Conservation (phyloP, 2,888 invertebrate species). For the Penaeus monodon region DNA sequence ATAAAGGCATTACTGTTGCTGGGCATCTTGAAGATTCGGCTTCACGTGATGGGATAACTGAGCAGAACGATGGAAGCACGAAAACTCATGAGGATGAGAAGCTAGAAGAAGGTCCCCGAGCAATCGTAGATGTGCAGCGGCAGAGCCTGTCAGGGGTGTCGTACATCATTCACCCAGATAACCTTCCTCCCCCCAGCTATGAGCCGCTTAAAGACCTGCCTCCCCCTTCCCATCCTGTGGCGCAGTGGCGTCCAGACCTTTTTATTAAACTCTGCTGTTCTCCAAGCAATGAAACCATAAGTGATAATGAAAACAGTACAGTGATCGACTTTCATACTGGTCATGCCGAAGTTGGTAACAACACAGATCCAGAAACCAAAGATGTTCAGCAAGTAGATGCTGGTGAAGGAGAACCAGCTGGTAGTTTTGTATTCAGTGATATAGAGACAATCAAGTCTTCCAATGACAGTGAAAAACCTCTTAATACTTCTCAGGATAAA, state of each 20-base stretch:
- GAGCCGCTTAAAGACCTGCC: slow-evolving; percentile 39
- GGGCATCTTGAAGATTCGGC: neutral
- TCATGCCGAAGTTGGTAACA: too few species aligned
- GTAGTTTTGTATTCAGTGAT: too few species aligned
- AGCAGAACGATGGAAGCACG: too few species aligned
- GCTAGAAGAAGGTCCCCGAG: slow-evolving; percentile 34
- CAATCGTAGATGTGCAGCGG: slow-evolving; percentile 48
- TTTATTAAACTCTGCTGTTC: slow-evolving; percentile 54
- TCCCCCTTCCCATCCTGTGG: slow-evolving; percentile 34
- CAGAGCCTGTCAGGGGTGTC: slow-evolving; percentile 46
- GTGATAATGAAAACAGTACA: too few species aligned
- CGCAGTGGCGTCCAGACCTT: slow-evolving; percentile 45
- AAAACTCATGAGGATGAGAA: neutral
- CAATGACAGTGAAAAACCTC: too few species aligned
- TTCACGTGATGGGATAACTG: neutral
- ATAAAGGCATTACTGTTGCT: too few species aligned
- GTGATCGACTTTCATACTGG: too few species aligned
- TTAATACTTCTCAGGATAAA: too few species aligned
- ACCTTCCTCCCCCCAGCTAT: slow-evolving; percentile 53
- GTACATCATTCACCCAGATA: slow-evolving; percentile 63
- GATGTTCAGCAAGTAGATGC: too few species aligned
- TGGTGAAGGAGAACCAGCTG: too few species aligned
- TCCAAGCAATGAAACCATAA: neutral
- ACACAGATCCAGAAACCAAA: too few species aligned
- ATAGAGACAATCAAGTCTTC: too few species aligned